Evolutionary conservation across 2,888 invertebrate genomes (phyloP).

Genomic region (Orchesellides sinensis): DNA sequence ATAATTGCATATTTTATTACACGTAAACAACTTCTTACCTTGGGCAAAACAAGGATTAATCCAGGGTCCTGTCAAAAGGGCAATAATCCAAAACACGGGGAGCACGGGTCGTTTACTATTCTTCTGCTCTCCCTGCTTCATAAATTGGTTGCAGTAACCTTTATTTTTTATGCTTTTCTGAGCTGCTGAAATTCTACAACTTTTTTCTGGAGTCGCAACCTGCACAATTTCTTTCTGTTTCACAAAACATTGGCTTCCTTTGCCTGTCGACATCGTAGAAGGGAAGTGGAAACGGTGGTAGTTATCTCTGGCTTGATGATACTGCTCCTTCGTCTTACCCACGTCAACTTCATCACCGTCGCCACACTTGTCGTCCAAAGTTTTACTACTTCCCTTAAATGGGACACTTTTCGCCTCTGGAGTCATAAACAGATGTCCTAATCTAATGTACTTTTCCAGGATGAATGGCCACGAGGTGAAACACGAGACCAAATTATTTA

Average conservation of each 20-base stretch:
- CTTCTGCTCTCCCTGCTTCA: not conserved
- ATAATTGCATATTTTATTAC: constrained; percentile 17
- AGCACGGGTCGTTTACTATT: constrained; percentile 24
- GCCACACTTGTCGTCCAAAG: constrained; percentile 31
- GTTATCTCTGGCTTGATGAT: constrained; percentile 43
- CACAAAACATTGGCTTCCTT: constrained; percentile 23
- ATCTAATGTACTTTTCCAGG: constrained; percentile 56
- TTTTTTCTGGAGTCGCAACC: constrained; percentile 42
- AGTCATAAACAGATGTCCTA: constrained; percentile 62
- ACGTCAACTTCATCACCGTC: constrained; percentile 38
- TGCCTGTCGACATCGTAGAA: not conserved
- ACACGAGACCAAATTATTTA: constrained; percentile 59
- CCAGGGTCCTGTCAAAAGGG: constrained; percentile 62
- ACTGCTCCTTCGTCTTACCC: not conserved
- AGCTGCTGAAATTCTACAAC: constrained; percentile 27
- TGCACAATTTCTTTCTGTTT: constrained; percentile 40
- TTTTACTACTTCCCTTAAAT: constrained; percentile 58
- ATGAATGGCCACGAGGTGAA: constrained; percentile 62
- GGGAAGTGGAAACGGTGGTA: constrained; percentile 7
- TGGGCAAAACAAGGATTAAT: constrained; percentile 70
- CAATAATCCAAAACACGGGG: constrained; percentile 55
- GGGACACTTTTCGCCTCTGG: constrained; percentile 62
- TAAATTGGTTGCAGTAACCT: not conserved
- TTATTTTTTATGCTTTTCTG: constrained; percentile 23
- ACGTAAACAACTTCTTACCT: constrained; percentile 63